Conservation (phyloP, 2,888 invertebrate genomes). For the Eucera pruinosa region DNA sequence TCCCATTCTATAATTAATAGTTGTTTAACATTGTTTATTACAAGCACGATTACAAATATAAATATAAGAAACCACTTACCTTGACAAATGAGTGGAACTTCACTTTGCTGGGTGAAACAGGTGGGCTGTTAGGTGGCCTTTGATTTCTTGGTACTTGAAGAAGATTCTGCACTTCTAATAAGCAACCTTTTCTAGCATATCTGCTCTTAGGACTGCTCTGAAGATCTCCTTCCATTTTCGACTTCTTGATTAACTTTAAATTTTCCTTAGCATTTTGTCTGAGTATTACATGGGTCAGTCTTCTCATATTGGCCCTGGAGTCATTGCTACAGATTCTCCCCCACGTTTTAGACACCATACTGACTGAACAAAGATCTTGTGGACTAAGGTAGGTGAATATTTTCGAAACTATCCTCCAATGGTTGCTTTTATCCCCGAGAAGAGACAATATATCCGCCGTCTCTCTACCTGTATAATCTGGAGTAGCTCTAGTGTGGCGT, state of each 20-base stretch:
- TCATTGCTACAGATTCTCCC: conserved; percentile 78
- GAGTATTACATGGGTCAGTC: conserved; percentile 75
- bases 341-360: conserved; percentile 83
- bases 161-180: conserved; percentile 80
- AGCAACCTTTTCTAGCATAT: conserved; percentile 76
- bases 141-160: conserved; percentile 68
- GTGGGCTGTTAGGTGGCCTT: conserved; percentile 80
- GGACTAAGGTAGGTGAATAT: conserved; percentile 80
- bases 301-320: conserved; percentile 75
- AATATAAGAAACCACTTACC: conserved; percentile 73
- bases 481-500: conserved; percentile 69
- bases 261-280: conserved; percentile 82
- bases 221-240: conserved; percentile 71
- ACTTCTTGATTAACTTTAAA: conserved; percentile 74
- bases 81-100: conserved; percentile 84
- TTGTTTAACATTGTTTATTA: background rate
- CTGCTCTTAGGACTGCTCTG: conserved; percentile 76
- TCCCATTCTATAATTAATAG: no score
- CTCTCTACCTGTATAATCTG: conserved; percentile 76
- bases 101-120: conserved; percentile 83
- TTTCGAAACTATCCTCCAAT: conserved; percentile 79
- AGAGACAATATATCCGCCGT: conserved; percentile 79
- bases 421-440: conserved; percentile 81
- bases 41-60: background rate
- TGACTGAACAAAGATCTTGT: conserved; percentile 81